phyloP scores from a whole-genome alignment of 1,140 invertebrate genomes.

The Nephotettix cincticeps region DNA sequence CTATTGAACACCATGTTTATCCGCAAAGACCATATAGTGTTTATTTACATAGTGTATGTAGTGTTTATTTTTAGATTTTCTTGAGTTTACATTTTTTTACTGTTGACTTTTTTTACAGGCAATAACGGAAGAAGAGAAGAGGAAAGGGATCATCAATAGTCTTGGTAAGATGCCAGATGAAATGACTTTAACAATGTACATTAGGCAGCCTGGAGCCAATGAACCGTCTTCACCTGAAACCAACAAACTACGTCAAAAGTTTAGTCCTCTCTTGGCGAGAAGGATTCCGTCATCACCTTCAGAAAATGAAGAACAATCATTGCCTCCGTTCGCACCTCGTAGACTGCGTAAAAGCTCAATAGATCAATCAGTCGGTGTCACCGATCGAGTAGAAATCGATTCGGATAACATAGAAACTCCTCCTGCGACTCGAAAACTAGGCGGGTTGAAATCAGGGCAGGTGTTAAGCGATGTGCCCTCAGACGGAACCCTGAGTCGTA shows the following conservation, averaged over 20 bases:
- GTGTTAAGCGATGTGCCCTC: slow-evolving; percentile 9
- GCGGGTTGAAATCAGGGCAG: slow-evolving; percentile 49
- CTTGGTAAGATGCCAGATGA: slow-evolving; percentile 49
- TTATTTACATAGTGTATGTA: no score
- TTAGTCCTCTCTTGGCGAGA: slow-evolving; percentile 36
- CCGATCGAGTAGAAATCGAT: slow-evolving; percentile 80
- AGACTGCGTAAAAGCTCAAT: slow-evolving; percentile 39
- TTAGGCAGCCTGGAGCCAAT: slow-evolving; percentile 52
- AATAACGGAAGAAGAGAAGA: slow-evolving; percentile 57
- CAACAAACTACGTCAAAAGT: slow-evolving; percentile 35
- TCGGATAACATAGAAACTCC: slow-evolving; percentile 90
- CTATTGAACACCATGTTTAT: no score
- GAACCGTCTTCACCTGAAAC: slow-evolving; percentile 14
- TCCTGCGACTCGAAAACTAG: slow-evolving; percentile 69
- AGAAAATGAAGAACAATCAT: slow-evolving; percentile 39
- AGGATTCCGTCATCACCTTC: slow-evolving; percentile 29
- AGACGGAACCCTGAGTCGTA: slow-evolving; percentile 16
- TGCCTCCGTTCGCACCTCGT: slow-evolving; percentile 46
- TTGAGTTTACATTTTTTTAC: neutral
- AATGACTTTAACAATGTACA: slow-evolving; percentile 63
- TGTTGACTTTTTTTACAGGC: no score
- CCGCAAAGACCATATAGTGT: no score
- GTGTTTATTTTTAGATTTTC: neutral
- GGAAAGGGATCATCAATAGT: slow-evolving; percentile 52
- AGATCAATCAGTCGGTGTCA: slow-evolving; percentile 48